Conservation (phyloP, 2,113 vertebrate genomes). For the Corvus moneduloides region DNA sequence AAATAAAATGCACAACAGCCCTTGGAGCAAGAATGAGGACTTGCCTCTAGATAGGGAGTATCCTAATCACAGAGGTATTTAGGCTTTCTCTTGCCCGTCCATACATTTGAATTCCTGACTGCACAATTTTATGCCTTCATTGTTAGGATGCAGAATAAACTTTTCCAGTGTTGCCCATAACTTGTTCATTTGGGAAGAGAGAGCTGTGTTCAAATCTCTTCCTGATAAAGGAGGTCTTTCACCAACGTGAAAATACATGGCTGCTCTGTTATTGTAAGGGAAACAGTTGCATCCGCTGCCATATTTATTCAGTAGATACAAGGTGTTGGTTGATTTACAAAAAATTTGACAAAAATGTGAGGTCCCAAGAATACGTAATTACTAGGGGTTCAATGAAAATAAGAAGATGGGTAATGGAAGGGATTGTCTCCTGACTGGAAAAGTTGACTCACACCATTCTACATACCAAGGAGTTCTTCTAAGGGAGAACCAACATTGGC, state of each 20-base stretch:
- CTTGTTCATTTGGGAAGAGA: not conserved
- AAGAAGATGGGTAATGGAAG: not conserved
- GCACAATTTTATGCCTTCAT: not conserved
- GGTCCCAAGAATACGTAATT: not conserved
- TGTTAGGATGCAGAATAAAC: not conserved
- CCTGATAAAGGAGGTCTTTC: not conserved
- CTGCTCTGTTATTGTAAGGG: not conserved
- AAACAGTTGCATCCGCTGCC: not conserved
- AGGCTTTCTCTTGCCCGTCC: not conserved
- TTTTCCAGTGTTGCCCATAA: not conserved
- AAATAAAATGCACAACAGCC: slow-evolving; percentile 6
- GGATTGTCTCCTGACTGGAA: not conserved
- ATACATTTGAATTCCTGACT: not conserved
- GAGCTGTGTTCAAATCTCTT: not conserved
- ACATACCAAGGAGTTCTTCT: not conserved
- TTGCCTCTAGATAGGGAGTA: not conserved
- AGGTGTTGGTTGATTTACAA: not conserved
- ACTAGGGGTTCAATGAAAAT: not conserved
- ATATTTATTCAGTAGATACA: not conserved
- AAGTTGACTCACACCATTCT: not conserved
- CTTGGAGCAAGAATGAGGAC: not conserved
- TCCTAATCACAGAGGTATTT: not conserved
- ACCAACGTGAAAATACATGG: not conserved
- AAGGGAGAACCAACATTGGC: not conserved
- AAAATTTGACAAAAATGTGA: not conserved